A percentile compares a stretch with the other conserved stretches of the same genome.
Conservation (phyloP, 1,140 invertebrate species). For the Euborellia annulipes region DNA sequence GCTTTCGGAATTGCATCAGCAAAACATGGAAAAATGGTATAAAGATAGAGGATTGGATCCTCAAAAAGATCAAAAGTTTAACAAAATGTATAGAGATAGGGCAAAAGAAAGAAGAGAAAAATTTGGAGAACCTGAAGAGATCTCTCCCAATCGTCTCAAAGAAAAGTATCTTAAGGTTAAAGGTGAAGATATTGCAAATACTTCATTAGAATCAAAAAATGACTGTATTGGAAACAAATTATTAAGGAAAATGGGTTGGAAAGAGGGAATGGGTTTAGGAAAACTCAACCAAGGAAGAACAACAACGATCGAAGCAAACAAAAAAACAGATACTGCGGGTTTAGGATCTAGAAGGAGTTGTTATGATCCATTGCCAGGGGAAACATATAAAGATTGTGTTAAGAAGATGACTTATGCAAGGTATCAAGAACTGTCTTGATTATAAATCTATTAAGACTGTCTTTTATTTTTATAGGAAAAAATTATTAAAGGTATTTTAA, state of each 20-base stretch:
- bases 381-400: conserved; percentile 79
- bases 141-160: conserved; percentile 23
- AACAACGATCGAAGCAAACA: conserved; percentile 68
- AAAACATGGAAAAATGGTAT: conserved; percentile 31
- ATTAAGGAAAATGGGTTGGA: conserved; percentile 98
- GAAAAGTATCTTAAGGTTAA: conserved; percentile 43
- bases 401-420: conserved; percentile 78
- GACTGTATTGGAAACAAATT: conserved; percentile 77
- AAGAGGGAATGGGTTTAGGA: conserved; percentile 85
- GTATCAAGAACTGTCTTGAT: conserved; percentile 56
- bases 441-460: too few relatives aligned
- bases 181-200: conserved; percentile 29
- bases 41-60: conserved; percentile 12
- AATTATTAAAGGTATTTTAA: too few relatives aligned
- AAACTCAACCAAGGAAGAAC: conserved; percentile 85
- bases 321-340: conserved; percentile 48
- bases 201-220: conserved; percentile 41
- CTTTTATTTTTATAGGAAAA: too few relatives aligned
- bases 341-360: conserved; percentile 55
- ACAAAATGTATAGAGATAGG: conserved; percentile 39
- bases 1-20: conserved; percentile 44
- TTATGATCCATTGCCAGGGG: conserved; percentile 57
- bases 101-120: conserved; percentile 45
- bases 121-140: conserved; percentile 35
- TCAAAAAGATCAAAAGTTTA: background rate